Evolutionary conservation across 2,797 vertebrate genomes (phyloP).

Genomic region (Gorsachius magnificus): DNA sequence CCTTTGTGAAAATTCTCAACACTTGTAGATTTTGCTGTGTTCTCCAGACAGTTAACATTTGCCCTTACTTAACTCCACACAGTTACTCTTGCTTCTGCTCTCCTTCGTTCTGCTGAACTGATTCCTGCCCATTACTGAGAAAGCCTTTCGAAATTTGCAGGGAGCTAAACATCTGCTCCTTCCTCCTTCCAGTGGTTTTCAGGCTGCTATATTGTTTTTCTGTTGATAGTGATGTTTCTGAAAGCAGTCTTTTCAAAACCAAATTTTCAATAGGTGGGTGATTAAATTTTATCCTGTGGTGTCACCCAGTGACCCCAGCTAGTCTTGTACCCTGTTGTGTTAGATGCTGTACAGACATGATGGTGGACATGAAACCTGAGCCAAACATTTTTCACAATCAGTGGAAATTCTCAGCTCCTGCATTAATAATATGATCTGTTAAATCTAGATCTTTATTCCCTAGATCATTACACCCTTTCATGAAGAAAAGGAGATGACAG

Average conservation of each 20-base stretch:
- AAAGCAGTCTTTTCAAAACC: background rate
- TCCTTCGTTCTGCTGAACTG: background rate
- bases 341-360: accelerated
- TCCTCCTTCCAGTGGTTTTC: background rate
- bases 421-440: background rate
- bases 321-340: background rate
- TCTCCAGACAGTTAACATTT: background rate
- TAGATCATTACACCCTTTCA: background rate
- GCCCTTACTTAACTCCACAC: background rate
- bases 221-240: background rate
- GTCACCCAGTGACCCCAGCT: background rate
- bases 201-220: background rate
- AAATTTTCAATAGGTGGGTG: background rate
- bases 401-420: background rate
- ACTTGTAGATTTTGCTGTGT: background rate
- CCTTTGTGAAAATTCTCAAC: background rate
- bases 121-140: background rate
- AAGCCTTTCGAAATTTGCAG: background rate
- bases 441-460: background rate
- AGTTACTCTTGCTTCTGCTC: background rate
- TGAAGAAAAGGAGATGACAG: background rate
- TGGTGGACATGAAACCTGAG: background rate
- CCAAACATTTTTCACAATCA: background rate
- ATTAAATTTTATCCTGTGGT: background rate
- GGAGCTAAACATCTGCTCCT: background rate